These are phyloP conservation scores for Acomys russatus DNA, from an alignment of 2,797 vertebrate genomes.

Conservation along the genomic window DNA sequence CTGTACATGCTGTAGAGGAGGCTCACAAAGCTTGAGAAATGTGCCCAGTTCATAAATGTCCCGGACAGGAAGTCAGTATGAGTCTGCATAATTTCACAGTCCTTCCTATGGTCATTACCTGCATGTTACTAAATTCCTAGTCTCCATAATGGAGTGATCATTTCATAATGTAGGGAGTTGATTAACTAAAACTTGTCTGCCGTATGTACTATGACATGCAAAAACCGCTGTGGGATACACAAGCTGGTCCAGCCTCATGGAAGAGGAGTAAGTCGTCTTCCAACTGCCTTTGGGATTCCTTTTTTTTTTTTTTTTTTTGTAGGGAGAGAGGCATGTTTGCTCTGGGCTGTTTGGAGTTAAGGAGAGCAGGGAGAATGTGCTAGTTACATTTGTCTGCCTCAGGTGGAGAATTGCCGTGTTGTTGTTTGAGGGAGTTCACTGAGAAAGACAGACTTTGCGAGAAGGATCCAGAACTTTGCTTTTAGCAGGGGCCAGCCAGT, in stretches of 20 bases:
- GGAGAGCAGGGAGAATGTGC: background rate
- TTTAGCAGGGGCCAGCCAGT: background rate
- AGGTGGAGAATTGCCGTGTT: background rate
- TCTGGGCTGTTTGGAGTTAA: background rate
- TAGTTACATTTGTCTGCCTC: background rate
- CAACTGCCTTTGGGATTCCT: background rate
- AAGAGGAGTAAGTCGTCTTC: background rate
- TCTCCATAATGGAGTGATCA: background rate
- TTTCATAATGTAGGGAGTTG: background rate
- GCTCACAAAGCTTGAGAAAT: background rate
- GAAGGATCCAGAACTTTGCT: conserved; percentile 29
- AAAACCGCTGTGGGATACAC: background rate
- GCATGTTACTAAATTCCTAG: background rate
- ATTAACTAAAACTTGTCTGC: background rate
- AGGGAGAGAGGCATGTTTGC: background rate
- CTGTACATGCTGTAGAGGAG: conserved; percentile 1
- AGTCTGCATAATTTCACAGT: background rate
- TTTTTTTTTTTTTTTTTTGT: background rate
- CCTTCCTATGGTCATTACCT: background rate
- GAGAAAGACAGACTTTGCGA: background rate
- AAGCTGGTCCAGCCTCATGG: background rate
- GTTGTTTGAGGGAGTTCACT: background rate
- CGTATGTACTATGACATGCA: background rate
- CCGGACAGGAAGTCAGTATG: background rate
- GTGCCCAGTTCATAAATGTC: background rate